Base-by-base conservation (phyloP, 1,140 invertebrate species). In the Musca domestica region DNA sequence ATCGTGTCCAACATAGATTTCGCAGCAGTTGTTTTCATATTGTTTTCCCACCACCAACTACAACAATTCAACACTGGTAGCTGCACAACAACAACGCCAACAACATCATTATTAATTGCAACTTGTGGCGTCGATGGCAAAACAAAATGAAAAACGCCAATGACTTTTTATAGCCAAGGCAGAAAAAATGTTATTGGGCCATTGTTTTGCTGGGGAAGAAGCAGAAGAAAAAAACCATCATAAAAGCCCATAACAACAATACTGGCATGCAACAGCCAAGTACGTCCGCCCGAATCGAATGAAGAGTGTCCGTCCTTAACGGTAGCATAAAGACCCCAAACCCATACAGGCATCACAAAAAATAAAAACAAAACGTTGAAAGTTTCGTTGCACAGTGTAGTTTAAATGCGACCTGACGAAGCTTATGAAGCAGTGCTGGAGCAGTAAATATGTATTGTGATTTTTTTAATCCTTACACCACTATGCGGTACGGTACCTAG, bases 21-120 rank as follows among this genome's bases (percentile, higher is more conserved):
- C 10, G n/a, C 23, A 58, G 54, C 23, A 27, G 54, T 27, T n/a
- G 7, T 23, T 3, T 58, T 15, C 10, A 15, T 23, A 25, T 15
- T 54, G n/a, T 52, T 54, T 23, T 54, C 51, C 20, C 25, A 23
- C 48, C 25, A 56, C 23, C 12, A 23, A 56, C 9, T 3, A 51
- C 52, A 27, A n/a, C n/a, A 58, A 58, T 41, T 41, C 34, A 41
- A 41, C 34, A 41, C 10, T 12, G 10, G 34, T 41, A 41, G 34
- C 34, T 10, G 34, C 34, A 41, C 34, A 41, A 23, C 14, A 10
- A 10, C 51, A 56, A 56, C 52, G 17, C 9, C 54, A 58, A 27
- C n/a, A n/a, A n/a, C n/a, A n/a, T n/a, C n/a, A n/a, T n/a, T 58
- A 27, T n/a, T 17, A 27, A 58, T 58, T 30, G 54, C 25, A 58